These are phyloP conservation scores for Habropoda laboriosa DNA, from an alignment of 1,140 invertebrate genomes.

Conservation along the genomic window DNA sequence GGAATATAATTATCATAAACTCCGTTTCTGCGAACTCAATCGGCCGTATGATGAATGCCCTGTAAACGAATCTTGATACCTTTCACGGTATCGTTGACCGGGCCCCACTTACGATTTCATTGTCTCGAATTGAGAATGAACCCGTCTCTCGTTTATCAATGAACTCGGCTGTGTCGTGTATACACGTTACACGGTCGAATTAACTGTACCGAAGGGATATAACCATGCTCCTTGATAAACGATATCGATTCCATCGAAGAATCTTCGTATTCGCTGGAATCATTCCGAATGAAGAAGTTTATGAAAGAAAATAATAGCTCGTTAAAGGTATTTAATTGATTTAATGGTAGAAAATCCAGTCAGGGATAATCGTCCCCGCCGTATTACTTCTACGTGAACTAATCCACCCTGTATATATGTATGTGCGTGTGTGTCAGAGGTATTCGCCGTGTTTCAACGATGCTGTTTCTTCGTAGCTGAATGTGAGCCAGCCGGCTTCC, in stretches of 20 bases:
- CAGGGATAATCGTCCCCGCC: constrained; percentile 33
- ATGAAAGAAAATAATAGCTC: constrained; percentile 31
- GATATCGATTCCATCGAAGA: not conserved
- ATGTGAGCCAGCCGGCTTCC: constrained; percentile 31
- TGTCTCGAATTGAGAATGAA: not conserved
- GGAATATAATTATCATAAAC: constrained; percentile 36
- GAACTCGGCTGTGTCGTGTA: not conserved
- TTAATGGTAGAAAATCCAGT: constrained; percentile 42
- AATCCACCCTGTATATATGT: no score
- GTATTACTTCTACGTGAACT: constrained; percentile 36
- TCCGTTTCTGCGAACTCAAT: constrained; percentile 29
- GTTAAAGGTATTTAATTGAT: constrained; percentile 32
- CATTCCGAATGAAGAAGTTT: not conserved
- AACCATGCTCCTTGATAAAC: not conserved
- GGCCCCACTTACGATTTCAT: constrained; percentile 4
- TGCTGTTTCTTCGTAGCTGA: constrained; percentile 29
- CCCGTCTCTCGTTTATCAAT: not conserved
- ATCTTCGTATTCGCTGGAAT: no score
- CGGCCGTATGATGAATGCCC: constrained; percentile 26
- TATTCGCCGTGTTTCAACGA: constrained; percentile 29
- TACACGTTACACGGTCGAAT: not conserved
- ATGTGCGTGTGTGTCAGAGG: not conserved
- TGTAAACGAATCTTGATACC: constrained; percentile 14
- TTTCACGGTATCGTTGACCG: not conserved
- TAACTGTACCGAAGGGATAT: not conserved